Conservation (phyloP, 2,113 vertebrate genomes). For the Campylorhamphus procurvoides region DNA sequence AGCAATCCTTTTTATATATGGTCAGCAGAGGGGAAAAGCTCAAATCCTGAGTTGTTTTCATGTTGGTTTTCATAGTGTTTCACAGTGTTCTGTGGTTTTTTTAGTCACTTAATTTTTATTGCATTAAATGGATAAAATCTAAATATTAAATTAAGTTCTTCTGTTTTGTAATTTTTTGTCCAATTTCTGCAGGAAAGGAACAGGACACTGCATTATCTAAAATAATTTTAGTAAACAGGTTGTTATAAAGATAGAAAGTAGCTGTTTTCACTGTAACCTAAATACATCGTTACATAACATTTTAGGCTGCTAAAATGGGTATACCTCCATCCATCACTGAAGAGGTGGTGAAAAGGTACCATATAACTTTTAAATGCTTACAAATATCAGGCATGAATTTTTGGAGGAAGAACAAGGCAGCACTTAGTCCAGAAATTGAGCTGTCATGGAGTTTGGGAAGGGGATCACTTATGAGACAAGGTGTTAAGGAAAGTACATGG, state of each 20-base stretch:
- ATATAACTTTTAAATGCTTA: not conserved
- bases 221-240: not conserved
- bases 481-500: not conserved
- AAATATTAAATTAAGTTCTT: not conserved
- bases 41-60: not conserved
- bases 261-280: not conserved
- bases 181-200: not conserved
- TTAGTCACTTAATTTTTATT: not conserved
- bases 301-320: not conserved
- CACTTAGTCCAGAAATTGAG: not conserved
- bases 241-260: not conserved
- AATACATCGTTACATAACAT: not conserved
- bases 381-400: not conserved
- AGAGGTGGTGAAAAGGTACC: not conserved
- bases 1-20: not conserved
- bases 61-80: not conserved
- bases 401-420: not conserved
- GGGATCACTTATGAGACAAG: not conserved
- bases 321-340: not conserved
- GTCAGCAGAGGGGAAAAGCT: not conserved
- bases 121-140: not conserved
- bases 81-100: not conserved
- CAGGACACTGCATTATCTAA: not conserved
- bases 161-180: not conserved
- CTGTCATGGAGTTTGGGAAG: not conserved